Conservation (phyloP, 2,113 vertebrate genomes). For the Monarcha castaneiventris region DNA sequence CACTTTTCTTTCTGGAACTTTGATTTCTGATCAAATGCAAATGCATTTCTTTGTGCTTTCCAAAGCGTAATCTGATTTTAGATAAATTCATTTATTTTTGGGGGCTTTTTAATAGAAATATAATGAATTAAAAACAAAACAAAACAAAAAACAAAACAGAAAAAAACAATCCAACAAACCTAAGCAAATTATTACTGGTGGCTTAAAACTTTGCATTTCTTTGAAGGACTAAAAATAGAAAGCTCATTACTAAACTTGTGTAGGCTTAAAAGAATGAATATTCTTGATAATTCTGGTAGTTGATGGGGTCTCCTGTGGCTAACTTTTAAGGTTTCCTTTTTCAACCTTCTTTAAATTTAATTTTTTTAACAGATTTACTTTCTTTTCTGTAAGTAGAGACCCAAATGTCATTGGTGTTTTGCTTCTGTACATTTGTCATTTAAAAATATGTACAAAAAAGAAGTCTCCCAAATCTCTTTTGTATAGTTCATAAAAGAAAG, state of each 20-base stretch:
- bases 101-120: not conserved
- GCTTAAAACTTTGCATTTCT: not conserved
- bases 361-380: not conserved
- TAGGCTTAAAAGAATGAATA: not conserved
- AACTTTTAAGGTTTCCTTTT: not conserved
- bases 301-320: not conserved
- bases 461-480: not conserved
- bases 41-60: not conserved
- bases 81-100: not conserved
- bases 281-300: not conserved
- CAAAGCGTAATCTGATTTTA: not conserved
- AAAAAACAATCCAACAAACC: not conserved
- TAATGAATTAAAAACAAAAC: rapidly evolving
- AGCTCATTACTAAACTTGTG: not conserved
- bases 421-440: not conserved
- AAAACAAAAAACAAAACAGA: not conserved
- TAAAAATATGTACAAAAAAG: not conserved
- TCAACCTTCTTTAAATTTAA: not conserved
- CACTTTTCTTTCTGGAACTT: not conserved
- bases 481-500: not conserved
- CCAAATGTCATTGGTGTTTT: not conserved
- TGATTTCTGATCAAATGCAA: not conserved
- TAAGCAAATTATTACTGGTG: not conserved
- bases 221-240: not conserved
- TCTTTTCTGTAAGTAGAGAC: not conserved